phyloP scores from a whole-genome alignment of 2,797 vertebrate genomes.

The Taeniopygia guttata region DNA sequence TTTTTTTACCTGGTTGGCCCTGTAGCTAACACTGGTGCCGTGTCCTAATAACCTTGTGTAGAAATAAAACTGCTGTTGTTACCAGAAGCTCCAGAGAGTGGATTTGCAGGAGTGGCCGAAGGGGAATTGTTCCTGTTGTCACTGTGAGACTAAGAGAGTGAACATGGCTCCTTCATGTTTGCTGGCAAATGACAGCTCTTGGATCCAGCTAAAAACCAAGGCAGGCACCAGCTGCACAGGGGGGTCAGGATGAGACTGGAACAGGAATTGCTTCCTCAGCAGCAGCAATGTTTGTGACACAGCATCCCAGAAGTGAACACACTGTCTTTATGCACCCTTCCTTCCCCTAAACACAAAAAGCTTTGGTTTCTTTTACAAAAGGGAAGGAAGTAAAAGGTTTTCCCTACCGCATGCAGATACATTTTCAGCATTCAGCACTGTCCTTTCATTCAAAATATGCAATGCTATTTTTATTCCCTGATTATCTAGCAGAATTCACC shows the following conservation, averaged over 20 bases:
- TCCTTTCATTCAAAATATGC: not conserved
- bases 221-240: not conserved
- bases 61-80: not conserved
- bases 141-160: not conserved
- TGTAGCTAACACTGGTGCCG: not conserved
- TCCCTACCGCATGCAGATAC: not conserved
- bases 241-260: not conserved
- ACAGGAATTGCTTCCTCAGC: not conserved
- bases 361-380: not conserved
- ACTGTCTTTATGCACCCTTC: not conserved
- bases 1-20: not conserved
- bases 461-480: conserved; percentile 37
- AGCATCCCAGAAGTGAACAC: not conserved
- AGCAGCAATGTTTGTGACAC: not conserved
- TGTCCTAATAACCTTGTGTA: not conserved
- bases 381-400: not conserved
- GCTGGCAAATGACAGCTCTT: not conserved
- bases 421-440: not conserved
- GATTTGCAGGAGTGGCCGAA: not conserved
- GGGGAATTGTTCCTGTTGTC: not conserved
- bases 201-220: not conserved
- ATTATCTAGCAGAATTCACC: not conserved
- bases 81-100: not conserved
- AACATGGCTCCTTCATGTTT: not conserved
- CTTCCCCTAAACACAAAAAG: not conserved